Conservation (phyloP, 2,113 vertebrate genomes). For the Chrysochloris asiatica region DNA sequence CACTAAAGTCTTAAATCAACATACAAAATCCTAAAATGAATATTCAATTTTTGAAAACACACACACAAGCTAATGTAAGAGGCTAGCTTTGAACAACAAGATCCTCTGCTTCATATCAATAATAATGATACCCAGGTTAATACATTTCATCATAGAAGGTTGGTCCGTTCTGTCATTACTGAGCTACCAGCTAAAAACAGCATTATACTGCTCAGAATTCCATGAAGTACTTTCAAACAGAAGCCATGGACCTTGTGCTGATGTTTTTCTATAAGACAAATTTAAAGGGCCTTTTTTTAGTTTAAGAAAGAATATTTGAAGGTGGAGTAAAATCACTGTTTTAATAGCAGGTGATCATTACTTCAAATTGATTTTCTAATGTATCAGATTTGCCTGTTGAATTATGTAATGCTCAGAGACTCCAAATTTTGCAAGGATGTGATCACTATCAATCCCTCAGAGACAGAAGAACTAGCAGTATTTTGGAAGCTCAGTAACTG, state of each 20-base stretch:
- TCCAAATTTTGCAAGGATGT: background rate
- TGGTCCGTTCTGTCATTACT: background rate
- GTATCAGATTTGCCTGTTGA: background rate
- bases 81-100: conserved; percentile 30
- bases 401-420: background rate
- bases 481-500: background rate
- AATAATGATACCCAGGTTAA: background rate
- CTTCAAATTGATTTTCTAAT: conserved; percentile 20
- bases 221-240: conserved; percentile 51
- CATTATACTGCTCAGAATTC: conserved; percentile 58
- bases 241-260: background rate
- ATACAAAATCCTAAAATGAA: conserved; percentile 32
- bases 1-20: conserved; percentile 41
- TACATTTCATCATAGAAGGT: background rate
- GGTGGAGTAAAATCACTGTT: background rate
- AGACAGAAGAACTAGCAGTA: conserved; percentile 1
- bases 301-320: conserved; percentile 49
- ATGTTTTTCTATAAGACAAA: conserved; percentile 57
- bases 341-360: conserved; percentile 22
- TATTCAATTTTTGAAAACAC: conserved; percentile 36
- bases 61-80: conserved; percentile 6
- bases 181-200: background rate
- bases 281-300: conserved; percentile 44
- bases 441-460: background rate
- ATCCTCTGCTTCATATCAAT: background rate